Base-by-base conservation (phyloP, 2,797 vertebrate genomes). In the Periparus ater region DNA sequence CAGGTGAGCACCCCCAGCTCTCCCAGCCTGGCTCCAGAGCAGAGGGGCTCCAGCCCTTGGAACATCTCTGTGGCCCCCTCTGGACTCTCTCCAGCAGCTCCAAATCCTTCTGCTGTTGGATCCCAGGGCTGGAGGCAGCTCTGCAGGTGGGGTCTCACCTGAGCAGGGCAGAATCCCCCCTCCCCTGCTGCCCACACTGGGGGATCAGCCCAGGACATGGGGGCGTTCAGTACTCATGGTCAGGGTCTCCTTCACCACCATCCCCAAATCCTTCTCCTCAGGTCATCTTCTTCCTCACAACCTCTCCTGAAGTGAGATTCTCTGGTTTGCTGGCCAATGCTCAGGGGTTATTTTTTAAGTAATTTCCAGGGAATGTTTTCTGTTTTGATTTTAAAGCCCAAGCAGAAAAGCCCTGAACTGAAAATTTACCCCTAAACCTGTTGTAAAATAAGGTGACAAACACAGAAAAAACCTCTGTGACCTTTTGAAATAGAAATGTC, bases 51-150 rank as follows among this genome's bases (percentile, higher is more conserved):
- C 67, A 54, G 27, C 6, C 14, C 29, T 38, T 9, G 30, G 42
- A 34, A 1, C 44, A 42, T 2, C 30, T 17, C 61, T 0, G 0
- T 14, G 16, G 8, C 0, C 0, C 73, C 50, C 50, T 55, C 58
- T 73, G 68, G 42, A 0, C 2, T 65, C 1, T 2, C 0, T 65
- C 50, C 60, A 65, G 42, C 25, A 57, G 17, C 17, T 73, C 42
- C 70, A 13, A 0, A 0, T 42, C 34, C 42, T 9, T 0, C 30
- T 73, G 34, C 2, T n/a, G 7, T 7, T 63, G 40, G 6, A 27
- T 0, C 19, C 19, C 68, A n/a, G 19, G 0, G 0, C 34, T 48
- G 23, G 68, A 14, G 17, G 8, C 60, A 34, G 60, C 51, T 74
- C 60, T 84, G 51, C 60, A 42, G 70, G 51, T 48, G 70, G 7